phyloP scores from a whole-genome alignment of 2,888 invertebrate genomes.

The Trachelus iudaicus region DNA sequence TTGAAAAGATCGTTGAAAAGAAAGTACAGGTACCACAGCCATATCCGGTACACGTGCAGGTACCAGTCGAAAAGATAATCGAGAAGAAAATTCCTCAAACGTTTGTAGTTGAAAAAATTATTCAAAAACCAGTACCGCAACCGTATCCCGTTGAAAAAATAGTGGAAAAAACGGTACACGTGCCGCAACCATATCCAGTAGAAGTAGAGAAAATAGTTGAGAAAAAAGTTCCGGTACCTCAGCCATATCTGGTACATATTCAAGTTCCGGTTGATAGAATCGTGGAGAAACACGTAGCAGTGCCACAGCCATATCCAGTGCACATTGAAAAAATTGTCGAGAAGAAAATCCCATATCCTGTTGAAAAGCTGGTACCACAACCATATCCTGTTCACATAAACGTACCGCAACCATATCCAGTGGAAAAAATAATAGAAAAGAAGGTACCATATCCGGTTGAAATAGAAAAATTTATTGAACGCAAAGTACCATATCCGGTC shows the following conservation, averaged over 20 bases:
- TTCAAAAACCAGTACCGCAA: constrained; percentile 34
- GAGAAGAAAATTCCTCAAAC: constrained; percentile 12
- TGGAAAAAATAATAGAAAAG: constrained; percentile 69
- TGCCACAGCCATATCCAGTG: constrained; percentile 67
- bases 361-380: constrained; percentile 57
- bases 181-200: constrained; percentile 66
- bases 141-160: constrained; percentile 55
- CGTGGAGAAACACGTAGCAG: constrained; percentile 72
- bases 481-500: constrained; percentile 63
- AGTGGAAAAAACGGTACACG: constrained; percentile 66
- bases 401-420: constrained; percentile 62
- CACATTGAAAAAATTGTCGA: constrained; percentile 65
- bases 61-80: not conserved
- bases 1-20: constrained; percentile 70
- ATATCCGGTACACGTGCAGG: constrained; percentile 5
- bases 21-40: constrained; percentile 4
- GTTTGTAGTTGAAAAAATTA: constrained; percentile 33
- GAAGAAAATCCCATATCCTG: constrained; percentile 67
- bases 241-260: constrained; percentile 57
- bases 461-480: constrained; percentile 70
- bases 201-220: constrained; percentile 67
- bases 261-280: constrained; percentile 68
- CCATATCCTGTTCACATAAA: constrained; percentile 39
- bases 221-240: constrained; percentile 64
- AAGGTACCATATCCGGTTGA: constrained; percentile 58